phyloP scores from a whole-genome alignment of 1,140 invertebrate species.

The Listronotus bonariensis region DNA sequence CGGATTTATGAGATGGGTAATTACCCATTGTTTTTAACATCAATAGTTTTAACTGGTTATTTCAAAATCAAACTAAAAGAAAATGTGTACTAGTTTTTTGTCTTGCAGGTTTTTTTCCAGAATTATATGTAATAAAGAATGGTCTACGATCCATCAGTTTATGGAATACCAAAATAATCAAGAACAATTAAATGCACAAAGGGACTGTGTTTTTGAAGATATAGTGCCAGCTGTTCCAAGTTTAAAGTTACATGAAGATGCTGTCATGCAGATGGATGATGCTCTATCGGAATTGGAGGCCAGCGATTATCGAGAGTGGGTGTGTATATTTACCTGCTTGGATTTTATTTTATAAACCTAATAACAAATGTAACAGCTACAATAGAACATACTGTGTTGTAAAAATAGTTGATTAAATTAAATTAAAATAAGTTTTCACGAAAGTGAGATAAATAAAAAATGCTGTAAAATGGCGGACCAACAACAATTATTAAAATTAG shows the following conservation, averaged over 20 bases:
- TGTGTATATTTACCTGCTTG: constrained; percentile 51
- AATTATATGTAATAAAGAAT: constrained; percentile 52
- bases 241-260: constrained; percentile 73
- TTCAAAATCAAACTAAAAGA: too few relatives aligned
- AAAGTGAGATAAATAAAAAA: too few relatives aligned
- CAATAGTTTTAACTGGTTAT: too few relatives aligned
- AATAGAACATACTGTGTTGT: too few relatives aligned
- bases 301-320: constrained; percentile 81
- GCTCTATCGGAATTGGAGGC: constrained; percentile 80
- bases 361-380: too few relatives aligned
- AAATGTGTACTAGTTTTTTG: too few relatives aligned
- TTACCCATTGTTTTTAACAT: too few relatives aligned
- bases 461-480: too few relatives aligned
- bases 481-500: too few relatives aligned
- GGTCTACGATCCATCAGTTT: constrained; percentile 45
- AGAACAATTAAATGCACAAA: constrained; percentile 5
- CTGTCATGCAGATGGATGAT: constrained; percentile 76
- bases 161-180: constrained; percentile 27
- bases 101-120: constrained; percentile 56
- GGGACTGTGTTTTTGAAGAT: constrained; percentile 50
- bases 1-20: too few relatives aligned
- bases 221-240: constrained; percentile 59
- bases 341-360: not conserved
- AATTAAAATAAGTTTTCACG: too few relatives aligned
- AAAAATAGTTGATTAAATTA: too few relatives aligned